Evolutionary conservation across 1,140 invertebrate species (phyloP).

Genomic region (Drosophila santomea): DNA sequence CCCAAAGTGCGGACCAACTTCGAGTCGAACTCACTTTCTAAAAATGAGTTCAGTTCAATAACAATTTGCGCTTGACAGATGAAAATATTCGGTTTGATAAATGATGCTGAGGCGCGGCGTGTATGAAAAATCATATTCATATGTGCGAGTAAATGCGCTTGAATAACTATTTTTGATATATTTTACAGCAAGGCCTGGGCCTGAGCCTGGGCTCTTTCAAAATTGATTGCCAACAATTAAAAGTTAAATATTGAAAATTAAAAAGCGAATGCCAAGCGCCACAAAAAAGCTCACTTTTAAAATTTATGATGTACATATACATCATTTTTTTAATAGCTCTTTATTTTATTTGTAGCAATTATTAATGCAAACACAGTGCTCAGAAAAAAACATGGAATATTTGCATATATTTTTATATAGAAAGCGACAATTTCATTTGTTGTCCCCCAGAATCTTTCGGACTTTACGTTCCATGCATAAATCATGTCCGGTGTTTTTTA

Average conservation of each 20-base stretch:
- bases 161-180: constrained; percentile 70
- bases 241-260: constrained; percentile 81
- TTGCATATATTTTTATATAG: constrained; percentile 41
- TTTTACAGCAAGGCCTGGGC: constrained; percentile 46
- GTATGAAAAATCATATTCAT: constrained; percentile 36
- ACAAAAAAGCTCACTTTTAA: constrained; percentile 21
- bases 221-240: constrained; percentile 81
- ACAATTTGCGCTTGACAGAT: constrained; percentile 61
- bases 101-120: constrained; percentile 49
- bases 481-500: constrained; percentile 65
- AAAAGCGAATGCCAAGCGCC: constrained; percentile 60
- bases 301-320: constrained; percentile 38
- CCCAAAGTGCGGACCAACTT: constrained; percentile 40
- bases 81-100: constrained; percentile 70
- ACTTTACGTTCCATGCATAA: constrained; percentile 73
- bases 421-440: constrained; percentile 59
- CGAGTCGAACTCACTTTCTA: constrained; percentile 68
- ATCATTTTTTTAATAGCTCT: constrained; percentile 61
- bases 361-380: constrained; percentile 69
- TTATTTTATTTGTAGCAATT: constrained; percentile 82
- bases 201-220: constrained; percentile 38
- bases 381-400: constrained; percentile 34
- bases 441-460: constrained; percentile 52
- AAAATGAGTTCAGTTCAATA: constrained; percentile 77
- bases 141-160: background rate